phyloP scores from a whole-genome alignment of 2,888 invertebrate genomes.

The Galeruca laticollis region DNA sequence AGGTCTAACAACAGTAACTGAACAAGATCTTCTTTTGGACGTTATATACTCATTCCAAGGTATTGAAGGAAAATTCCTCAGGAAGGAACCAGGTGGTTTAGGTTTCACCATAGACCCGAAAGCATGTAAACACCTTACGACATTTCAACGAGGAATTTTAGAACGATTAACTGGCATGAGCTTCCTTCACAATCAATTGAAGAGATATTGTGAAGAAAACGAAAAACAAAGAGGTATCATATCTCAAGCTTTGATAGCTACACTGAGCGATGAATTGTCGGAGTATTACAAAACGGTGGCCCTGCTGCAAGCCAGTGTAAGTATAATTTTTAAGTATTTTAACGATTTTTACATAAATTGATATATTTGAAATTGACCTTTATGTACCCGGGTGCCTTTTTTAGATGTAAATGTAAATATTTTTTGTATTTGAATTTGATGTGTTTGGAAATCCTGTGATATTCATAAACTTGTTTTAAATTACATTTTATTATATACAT shows the following conservation, averaged over 20 bases:
- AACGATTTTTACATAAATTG: no score
- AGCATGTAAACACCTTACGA: constrained; percentile 69
- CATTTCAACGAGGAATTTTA: constrained; percentile 72
- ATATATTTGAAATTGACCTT: no score
- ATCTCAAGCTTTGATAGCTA: constrained; percentile 88
- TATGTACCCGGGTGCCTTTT: no score
- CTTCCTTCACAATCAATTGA: constrained; percentile 81
- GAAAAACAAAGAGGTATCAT: constrained; percentile 78
- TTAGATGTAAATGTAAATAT: no score
- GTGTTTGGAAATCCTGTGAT: constrained; percentile 23
- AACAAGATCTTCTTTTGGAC: constrained; percentile 67
- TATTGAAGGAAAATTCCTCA: constrained; percentile 82
- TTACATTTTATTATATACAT: no score
- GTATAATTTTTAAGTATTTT: constrained; percentile 47
- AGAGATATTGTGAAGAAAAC: constrained; percentile 81
- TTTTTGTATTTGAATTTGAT: constrained; percentile 5
- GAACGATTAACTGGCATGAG: constrained; percentile 88
- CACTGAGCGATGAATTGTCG: constrained; percentile 85
- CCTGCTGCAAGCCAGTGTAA: constrained; percentile 86
- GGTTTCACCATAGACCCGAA: constrained; percentile 74
- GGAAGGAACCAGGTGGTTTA: constrained; percentile 73
- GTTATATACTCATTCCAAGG: constrained; percentile 81
- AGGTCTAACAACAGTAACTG: constrained; percentile 44
- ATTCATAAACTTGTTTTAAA: no score
- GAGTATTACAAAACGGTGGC: constrained; percentile 92